A percentile compares a stretch with the other conserved stretches of the same genome.
These are phyloP conservation scores for Ophion slaviceki DNA, from an alignment of 2,888 invertebrate genomes.

Conservation along the genomic window DNA sequence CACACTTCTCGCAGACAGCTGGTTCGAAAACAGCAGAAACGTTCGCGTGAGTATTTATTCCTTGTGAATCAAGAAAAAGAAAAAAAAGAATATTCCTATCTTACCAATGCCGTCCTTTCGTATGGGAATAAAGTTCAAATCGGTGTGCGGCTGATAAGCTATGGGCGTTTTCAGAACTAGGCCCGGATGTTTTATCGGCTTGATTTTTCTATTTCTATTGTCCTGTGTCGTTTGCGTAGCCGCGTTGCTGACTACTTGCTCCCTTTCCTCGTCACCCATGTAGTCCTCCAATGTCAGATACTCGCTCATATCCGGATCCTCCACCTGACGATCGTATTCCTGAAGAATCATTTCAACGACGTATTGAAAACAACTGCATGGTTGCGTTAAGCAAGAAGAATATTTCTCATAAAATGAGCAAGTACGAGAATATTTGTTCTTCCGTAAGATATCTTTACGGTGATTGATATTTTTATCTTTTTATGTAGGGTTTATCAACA, in stretches of 20 bases:
- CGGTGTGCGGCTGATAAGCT: slow-evolving; percentile 91
- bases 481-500: no score
- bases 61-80: neutral
- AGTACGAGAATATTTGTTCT: neutral
- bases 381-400: neutral
- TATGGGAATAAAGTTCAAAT: slow-evolving; percentile 94
- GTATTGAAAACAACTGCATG: neutral
- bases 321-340: slow-evolving; percentile 78
- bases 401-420: neutral
- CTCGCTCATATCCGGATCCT: slow-evolving; percentile 81
- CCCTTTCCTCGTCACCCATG: slow-evolving; percentile 84
- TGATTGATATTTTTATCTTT: neutral
- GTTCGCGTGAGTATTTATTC: slow-evolving; percentile 7
- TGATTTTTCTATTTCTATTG: slow-evolving; percentile 87
- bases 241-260: slow-evolving; percentile 84
- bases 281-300: slow-evolving; percentile 83
- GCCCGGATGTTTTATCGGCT: slow-evolving; percentile 90
- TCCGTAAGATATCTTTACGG: neutral
- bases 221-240: slow-evolving; percentile 86
- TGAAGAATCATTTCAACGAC: slow-evolving; percentile 53
- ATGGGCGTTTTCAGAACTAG: slow-evolving; percentile 91
- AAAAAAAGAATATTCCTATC: neutral
- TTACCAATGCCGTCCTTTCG: slow-evolving; percentile 95
- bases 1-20: slow-evolving; percentile 94
- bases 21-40: slow-evolving; percentile 65